Evolutionary conservation across 2,888 invertebrate genomes (phyloP).

Genomic region (Latrodectus hesperus): DNA sequence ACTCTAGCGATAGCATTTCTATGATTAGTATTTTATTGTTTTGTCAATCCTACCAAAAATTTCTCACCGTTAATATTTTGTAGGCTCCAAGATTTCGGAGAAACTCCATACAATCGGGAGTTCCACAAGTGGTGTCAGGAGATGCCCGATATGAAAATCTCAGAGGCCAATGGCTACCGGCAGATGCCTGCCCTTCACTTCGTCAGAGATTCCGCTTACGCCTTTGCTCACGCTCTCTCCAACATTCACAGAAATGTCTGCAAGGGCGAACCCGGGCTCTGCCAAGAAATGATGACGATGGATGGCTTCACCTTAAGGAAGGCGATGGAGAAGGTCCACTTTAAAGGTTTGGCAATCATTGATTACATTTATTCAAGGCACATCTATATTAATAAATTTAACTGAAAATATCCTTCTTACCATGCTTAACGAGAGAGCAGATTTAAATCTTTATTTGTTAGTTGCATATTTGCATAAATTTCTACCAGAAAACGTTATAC

Average conservation of each 20-base stretch:
- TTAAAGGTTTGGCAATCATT: constrained; percentile 75
- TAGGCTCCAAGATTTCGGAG: constrained; percentile 48
- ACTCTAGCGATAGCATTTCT: no score
- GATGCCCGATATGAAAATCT: constrained; percentile 45
- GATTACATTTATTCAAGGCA: no score
- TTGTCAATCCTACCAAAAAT: no score
- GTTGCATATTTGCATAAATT: no score
- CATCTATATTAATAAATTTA: no score
- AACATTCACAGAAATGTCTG: constrained; percentile 76
- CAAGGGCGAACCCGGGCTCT: constrained; percentile 75
- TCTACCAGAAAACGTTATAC: no score
- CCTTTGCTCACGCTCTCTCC: constrained; percentile 78
- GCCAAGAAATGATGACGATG: constrained; percentile 75
- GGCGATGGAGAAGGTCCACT: constrained; percentile 77
- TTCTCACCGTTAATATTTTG: constrained; percentile 32
- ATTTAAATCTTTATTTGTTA: no score
- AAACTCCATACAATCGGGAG: constrained; percentile 59
- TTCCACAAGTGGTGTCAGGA: constrained; percentile 67
- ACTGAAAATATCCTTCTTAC: no score
- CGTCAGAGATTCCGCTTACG: constrained; percentile 78
- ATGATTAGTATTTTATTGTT: no score
- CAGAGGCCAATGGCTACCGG: constrained; percentile 72
- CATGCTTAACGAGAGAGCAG: no score
- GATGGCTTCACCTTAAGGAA: constrained; percentile 75
- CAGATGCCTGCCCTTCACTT: constrained; percentile 78